Evolutionary conservation across 2,888 invertebrate species (phyloP).

Genomic region (Anodontia alba): DNA sequence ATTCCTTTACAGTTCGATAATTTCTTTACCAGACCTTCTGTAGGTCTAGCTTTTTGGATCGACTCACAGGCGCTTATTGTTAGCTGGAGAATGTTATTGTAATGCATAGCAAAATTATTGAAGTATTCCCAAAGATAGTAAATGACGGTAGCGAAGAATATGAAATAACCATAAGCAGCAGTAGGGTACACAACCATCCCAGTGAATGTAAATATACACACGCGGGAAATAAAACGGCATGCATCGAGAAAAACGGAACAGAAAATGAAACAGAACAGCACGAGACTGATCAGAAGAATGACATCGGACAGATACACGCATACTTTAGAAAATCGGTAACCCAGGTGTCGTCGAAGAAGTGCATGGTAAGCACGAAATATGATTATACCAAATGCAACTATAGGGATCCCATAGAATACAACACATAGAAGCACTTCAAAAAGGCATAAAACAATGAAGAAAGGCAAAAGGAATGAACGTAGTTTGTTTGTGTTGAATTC

Average conservation of each 20-base stretch:
- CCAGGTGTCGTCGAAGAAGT: not conserved
- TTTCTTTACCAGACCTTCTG: conserved; percentile 15
- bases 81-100: conserved; percentile 40
- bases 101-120: conserved; percentile 28
- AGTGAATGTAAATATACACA: conserved; percentile 55
- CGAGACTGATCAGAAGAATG: not conserved
- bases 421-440: conserved; percentile 40
- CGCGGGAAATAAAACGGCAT: conserved; percentile 41
- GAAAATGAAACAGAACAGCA: conserved; percentile 53
- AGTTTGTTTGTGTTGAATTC: not conserved
- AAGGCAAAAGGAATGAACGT: conserved; percentile 16
- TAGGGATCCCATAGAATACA: conserved; percentile 48
- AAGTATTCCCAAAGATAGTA: conserved; percentile 55
- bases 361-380: conserved; percentile 36
- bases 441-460: conserved; percentile 43
- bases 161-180: conserved; percentile 55
- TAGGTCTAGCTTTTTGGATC: conserved; percentile 17
- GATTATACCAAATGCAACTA: conserved; percentile 32
- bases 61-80: conserved; percentile 20
- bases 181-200: conserved; percentile 61
- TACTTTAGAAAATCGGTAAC: not conserved
- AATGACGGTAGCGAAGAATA: conserved; percentile 53
- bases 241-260: conserved; percentile 60
- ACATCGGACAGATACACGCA: not conserved
- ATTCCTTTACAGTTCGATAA: not conserved